Conservation (phyloP, 2,888 invertebrate species). For the Thysanoteuthis rhombus region DNA sequence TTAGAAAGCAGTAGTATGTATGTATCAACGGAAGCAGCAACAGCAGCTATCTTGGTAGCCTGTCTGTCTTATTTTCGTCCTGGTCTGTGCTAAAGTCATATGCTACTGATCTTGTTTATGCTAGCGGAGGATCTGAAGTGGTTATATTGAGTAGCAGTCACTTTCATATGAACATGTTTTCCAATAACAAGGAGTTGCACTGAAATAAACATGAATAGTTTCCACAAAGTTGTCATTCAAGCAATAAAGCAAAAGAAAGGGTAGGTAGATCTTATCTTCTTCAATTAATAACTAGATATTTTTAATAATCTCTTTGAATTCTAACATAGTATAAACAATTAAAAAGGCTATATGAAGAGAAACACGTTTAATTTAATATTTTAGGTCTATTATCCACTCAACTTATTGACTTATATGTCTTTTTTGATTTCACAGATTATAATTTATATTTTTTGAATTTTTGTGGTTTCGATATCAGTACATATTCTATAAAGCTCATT, state of each 20-base stretch:
- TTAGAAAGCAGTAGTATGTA: not conserved
- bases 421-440: not conserved
- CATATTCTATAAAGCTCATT: not conserved
- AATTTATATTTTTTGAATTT: not conserved
- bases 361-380: not conserved
- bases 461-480: not conserved
- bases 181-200: not conserved
- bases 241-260: slow-evolving; percentile 28
- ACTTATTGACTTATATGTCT: not conserved
- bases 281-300: not conserved
- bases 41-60: not conserved
- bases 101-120: not conserved
- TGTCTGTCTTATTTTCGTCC: not conserved
- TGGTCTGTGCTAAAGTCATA: not conserved
- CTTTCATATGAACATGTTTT: not conserved
- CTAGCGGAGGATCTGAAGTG: not conserved
- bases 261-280: not conserved
- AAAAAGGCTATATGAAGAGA: not conserved
- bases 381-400: not conserved
- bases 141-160: not conserved
- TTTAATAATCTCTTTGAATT: not conserved
- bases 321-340: not conserved
- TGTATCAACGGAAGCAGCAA: not conserved
- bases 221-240: slow-evolving; percentile 29
- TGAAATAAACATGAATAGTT: slow-evolving; percentile 27